Evolutionary conservation across 2,113 vertebrate genomes (phyloP), one percentile per base, ranked within the genome.

Genomic region (Progne subis): DNA sequence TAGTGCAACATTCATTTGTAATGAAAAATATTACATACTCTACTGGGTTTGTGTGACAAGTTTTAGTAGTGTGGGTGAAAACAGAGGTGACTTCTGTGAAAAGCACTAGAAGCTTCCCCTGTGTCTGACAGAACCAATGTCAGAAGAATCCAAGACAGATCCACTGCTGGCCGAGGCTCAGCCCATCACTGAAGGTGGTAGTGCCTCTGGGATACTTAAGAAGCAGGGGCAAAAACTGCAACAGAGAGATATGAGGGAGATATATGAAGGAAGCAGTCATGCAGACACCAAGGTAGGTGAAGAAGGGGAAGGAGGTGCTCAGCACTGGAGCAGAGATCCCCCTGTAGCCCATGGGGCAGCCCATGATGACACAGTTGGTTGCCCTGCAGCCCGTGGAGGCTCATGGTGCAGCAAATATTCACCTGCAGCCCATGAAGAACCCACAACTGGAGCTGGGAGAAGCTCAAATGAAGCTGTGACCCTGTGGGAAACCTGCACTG

Each of bases 21-120:
- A 74, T 5, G 7, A 69, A 80, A 83, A 71, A 43, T 6, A 37
- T 1, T 3, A 63, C 57, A 44, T 9, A 55, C 14, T n/a, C 15
- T 29, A 28, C 13, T 21, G 31, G 23, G 16, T 39, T 61, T 86
- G 41, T 41, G 20, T 76, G 79, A n/a, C 29, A 31, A 61, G 8
- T 4, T 69, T 69, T 41, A 31, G 14, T 8, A 6, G 13, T 2
- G 23, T 5, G 2, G 23, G 6, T 4, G 2, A 1, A 34, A 60
- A 47, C 13, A 60, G 9, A 59, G 24, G 5, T 34, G 34, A 17
- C 24, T 41, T 82, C 47, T 18, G 8, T 31, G n/a, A 41, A 32
- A 75, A n/a, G 26, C 8, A 29, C 28, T 23, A 46, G 60, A 60
- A 53, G 5, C 28, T 39, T 46, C 3, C 28, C 8, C 31, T 57